phyloP scores from a whole-genome alignment of 2,888 invertebrate genomes.

The Mythimna ferrago region DNA sequence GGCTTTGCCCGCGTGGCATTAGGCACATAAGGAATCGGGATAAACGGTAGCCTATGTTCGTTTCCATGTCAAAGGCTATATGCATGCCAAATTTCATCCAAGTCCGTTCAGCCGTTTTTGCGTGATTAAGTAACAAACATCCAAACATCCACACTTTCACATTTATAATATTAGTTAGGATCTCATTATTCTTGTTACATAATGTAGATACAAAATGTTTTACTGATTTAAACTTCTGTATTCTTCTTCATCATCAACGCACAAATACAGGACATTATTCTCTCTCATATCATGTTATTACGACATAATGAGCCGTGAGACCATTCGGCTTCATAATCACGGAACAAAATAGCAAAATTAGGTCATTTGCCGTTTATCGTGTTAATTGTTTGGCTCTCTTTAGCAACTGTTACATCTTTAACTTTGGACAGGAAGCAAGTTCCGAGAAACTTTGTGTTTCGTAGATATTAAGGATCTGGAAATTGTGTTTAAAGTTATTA shows the following conservation, averaged over 20 bases:
- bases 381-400: slow-evolving; percentile 26
- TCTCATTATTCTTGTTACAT: no score
- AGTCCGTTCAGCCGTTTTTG: no score
- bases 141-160: no score
- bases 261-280: slow-evolving; percentile 44
- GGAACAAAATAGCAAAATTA: slow-evolving; percentile 33
- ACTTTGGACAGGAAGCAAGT: slow-evolving; percentile 15
- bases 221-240: slow-evolving; percentile 5
- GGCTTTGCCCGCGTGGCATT: no score
- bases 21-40: no score
- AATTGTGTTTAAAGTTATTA: not conserved
- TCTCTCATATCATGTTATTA: slow-evolving; percentile 50
- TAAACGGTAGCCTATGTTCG: no score
- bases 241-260: not conserved
- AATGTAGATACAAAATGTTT: no score
- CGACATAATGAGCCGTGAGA: slow-evolving; percentile 47
- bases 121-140: no score
- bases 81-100: no score
- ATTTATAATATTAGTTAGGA: no score
- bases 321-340: slow-evolving; percentile 32
- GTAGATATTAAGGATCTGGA: not conserved
- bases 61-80: no score
- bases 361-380: slow-evolving; percentile 42
- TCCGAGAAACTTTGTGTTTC: not conserved
- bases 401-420: slow-evolving; percentile 28